A percentile compares a stretch with the other conserved stretches of the same genome.
phyloP scores from a whole-genome alignment of 2,113 vertebrate genomes.

The Pseudopodoces humilis region DNA sequence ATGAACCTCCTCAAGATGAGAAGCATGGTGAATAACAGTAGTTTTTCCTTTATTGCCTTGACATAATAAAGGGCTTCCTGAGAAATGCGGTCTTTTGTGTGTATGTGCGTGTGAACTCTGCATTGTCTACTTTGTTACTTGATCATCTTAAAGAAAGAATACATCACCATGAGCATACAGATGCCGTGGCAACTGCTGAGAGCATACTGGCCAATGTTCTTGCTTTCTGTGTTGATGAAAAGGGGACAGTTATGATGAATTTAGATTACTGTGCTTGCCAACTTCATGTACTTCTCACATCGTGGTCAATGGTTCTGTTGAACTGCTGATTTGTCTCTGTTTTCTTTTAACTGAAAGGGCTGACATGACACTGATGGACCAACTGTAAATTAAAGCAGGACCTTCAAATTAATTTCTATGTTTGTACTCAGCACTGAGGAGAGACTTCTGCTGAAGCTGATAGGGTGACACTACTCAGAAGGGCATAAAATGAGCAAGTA shows the following conservation, averaged over 20 bases:
- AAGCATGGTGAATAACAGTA: slow-evolving; percentile 76
- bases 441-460: neutral
- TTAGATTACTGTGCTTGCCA: neutral
- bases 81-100: slow-evolving; percentile 61
- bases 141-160: slow-evolving; percentile 17
- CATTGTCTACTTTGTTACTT: neutral
- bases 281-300: neutral
- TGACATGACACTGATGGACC: neutral
- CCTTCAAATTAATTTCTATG: neutral
- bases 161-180: neutral
- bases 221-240: neutral
- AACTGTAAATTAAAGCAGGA: neutral
- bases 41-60: slow-evolving; percentile 55
- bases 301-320: neutral
- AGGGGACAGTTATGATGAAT: neutral
- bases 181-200: neutral
- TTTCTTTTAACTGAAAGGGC: neutral
- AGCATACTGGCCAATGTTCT: neutral
- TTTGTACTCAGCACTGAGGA: neutral
- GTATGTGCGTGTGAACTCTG: slow-evolving; percentile 18
- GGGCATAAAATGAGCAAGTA: neutral
- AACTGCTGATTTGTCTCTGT: neutral
- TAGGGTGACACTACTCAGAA: neutral
- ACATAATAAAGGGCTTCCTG: slow-evolving; percentile 78
- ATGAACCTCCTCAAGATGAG: slow-evolving; percentile 82